Percentiles rank a stretch among this genome's conserved stretches.
These are phyloP conservation scores for Meteorus sp. DNA, from an alignment of 1,140 invertebrate genomes.

Conservation along the genomic window DNA sequence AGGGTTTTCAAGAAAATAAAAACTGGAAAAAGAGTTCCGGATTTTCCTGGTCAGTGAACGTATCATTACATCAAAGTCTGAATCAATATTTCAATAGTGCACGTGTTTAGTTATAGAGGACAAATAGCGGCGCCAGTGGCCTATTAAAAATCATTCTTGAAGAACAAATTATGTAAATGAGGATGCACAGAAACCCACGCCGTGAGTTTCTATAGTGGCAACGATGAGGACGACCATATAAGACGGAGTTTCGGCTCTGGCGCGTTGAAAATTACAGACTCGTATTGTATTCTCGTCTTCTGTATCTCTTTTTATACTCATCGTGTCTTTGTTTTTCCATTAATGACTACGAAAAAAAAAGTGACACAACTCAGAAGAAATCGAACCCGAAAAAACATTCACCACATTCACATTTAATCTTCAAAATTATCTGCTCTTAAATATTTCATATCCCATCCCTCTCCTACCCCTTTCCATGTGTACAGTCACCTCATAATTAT, in stretches of 20 bases:
- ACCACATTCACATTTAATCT: no score
- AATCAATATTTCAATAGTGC: slow-evolving; percentile 28
- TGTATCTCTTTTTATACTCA: not conserved
- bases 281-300: not conserved
- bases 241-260: no score
- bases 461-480: no score
- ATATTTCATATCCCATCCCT: no score
- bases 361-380: no score
- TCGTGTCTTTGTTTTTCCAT: slow-evolving; percentile 1
- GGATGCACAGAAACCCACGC: slow-evolving; percentile 23
- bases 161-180: slow-evolving; percentile 59
- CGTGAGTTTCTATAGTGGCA: slow-evolving; percentile 1
- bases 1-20: no score
- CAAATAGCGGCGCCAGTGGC: slow-evolving; percentile 49
- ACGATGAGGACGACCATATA: slow-evolving; percentile 1
- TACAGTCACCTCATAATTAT: no score
- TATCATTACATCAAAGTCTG: slow-evolving; percentile 34
- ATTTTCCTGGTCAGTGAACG: slow-evolving; percentile 5
- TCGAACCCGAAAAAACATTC: no score
- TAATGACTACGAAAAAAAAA: no score
- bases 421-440: no score
- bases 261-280: slow-evolving; percentile 13
- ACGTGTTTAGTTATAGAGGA: slow-evolving; percentile 25
- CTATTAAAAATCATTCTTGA: slow-evolving; percentile 57
- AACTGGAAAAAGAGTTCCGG: not conserved